These are phyloP conservation scores for Pithys albifrons DNA, from an alignment of 2,113 vertebrate species.

Conservation along the genomic window DNA sequence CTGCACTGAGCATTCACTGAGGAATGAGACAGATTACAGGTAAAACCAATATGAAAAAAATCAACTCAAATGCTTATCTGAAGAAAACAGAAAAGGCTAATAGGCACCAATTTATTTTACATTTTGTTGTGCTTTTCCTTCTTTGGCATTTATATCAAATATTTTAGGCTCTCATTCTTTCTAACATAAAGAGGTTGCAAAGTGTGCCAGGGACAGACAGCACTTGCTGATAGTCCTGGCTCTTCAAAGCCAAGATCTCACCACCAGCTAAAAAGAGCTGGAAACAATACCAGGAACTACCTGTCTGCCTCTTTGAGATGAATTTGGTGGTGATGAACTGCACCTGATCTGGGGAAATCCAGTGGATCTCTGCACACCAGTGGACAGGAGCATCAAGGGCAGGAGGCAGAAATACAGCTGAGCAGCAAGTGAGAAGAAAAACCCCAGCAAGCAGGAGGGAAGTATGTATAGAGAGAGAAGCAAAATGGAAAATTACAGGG, in stretches of 20 bases:
- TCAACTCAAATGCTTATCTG: neutral
- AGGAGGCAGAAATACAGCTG: neutral
- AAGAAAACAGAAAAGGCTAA: conserved; percentile 1
- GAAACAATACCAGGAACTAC: neutral
- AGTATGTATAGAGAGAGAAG: neutral
- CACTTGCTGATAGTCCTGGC: neutral
- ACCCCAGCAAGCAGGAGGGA: neutral
- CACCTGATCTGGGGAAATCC: neutral
- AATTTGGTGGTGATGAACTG: neutral
- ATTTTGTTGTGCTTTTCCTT: neutral
- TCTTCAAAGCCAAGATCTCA: neutral
- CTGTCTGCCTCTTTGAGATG: neutral
- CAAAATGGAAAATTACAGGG: neutral
- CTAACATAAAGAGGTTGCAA: neutral
- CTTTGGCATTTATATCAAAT: neutral
- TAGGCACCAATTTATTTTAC: neutral
- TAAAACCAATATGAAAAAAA: neutral
- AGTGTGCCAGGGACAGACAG: neutral
- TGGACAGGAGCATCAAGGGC: fast-evolving
- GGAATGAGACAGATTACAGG: neutral
- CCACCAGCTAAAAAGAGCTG: neutral
- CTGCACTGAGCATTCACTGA: neutral
- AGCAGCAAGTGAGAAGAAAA: neutral
- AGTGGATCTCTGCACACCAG: neutral
- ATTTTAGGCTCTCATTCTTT: neutral